Evolutionary conservation across 1,140 invertebrate species (phyloP), one percentile per base, ranked within the genome.

Genomic region (Dendrolimus kikuchii): DNA sequence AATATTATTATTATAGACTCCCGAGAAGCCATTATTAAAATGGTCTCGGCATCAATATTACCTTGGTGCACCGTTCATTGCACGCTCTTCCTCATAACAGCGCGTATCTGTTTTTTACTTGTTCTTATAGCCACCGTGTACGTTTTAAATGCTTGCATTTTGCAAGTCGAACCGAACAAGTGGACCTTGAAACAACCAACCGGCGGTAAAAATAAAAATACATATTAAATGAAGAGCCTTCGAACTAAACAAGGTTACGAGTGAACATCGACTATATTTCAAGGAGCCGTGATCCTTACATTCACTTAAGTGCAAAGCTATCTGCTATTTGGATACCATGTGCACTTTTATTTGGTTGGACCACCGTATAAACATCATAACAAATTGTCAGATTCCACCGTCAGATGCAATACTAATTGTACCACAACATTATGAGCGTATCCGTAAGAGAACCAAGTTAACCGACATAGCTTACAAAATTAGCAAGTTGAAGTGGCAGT

Each of bases 141-240:
- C 61, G 36, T 74, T 72, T 77, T 53, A 77, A 71, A 71, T 50
- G 63, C 68, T 57, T 69, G 47, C 59, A 58, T 65, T 62, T 64
- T 64, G 55, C 68, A 55, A 67, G 54, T 58, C 59, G 63, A 74
- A 74, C 59, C 3, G 66, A 58, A 68, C 64, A 69, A 64, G 60
- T 60, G 64, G 61, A 53, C 71, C 73, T 76, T 76, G 73, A 69
- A 63, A 45, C 44, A 49, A 60, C 58, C 40, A 56, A 46, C 54
- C 52, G 55, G 60, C 58, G 55, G 52, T 65, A 62, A 66, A 66
- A 66, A 55, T 62, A 64, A 59, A 65, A 49, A 44, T 52, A 57
- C 40, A 10, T 66, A 56, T 51, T 53, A 53, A 60, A 65, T 52
- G 57, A 55, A 59, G 51, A 62, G 61, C 59, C 59, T 64, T 63